Evolutionary conservation across 2,797 vertebrate species (phyloP).

Genomic region (Pelodytes ibericus): DNA sequence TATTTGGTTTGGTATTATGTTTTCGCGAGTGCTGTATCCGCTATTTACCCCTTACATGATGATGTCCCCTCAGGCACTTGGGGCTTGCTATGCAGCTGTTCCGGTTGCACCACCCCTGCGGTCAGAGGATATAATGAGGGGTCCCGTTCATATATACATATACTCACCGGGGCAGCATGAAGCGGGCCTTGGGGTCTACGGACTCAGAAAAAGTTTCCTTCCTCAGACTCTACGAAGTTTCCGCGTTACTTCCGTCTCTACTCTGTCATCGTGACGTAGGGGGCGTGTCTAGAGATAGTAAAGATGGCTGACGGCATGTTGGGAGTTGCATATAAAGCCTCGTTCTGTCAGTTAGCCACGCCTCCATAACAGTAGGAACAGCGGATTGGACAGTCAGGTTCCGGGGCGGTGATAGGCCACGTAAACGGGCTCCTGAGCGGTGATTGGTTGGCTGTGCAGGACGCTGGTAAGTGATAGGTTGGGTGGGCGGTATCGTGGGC

Average conservation of each 20-base stretch:
- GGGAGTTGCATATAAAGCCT: slow-evolving; percentile 9
- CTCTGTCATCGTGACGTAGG: slow-evolving; percentile 34
- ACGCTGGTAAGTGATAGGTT: not conserved
- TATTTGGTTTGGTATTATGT: no score
- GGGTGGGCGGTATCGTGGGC: no score
- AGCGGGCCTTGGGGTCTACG: not conserved
- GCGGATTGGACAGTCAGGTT: not conserved
- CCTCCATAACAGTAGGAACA: not conserved
- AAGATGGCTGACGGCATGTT: not conserved
- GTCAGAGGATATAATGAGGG: no score
- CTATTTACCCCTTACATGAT: no score
- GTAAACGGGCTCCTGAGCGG: not conserved
- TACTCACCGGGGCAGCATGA: slow-evolving; percentile 43
- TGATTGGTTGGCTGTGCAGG: not conserved
- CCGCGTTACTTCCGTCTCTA: slow-evolving; percentile 55
- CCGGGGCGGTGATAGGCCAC: not conserved
- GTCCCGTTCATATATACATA: no score
- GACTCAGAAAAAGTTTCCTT: slow-evolving; percentile 25
- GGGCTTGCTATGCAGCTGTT: no score
- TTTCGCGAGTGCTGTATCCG: no score
- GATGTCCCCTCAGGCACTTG: no score
- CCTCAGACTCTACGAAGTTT: not conserved
- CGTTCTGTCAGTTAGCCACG: not conserved
- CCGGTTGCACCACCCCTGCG: no score
- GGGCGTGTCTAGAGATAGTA: not conserved